Percentiles rank a stretch among this genome's conserved stretches.
These are phyloP conservation scores for Drosophila repletoides DNA, from an alignment of 1,140 invertebrate genomes.

Conservation along the genomic window DNA sequence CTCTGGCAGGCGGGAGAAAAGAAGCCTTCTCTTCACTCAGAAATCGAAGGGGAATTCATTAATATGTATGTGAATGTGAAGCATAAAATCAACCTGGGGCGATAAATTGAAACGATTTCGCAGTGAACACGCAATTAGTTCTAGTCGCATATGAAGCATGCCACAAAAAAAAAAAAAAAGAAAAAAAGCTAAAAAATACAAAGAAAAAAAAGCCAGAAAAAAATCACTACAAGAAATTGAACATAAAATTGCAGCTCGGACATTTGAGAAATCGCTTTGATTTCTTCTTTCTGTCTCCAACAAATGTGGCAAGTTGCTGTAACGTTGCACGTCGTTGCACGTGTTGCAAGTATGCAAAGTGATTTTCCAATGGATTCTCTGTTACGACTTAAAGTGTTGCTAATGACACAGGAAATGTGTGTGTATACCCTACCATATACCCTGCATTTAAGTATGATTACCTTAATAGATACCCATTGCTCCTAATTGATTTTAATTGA, in stretches of 20 bases:
- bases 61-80: constrained; percentile 60
- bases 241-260: constrained; percentile 56
- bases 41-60: constrained; percentile 43
- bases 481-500: too few relatives aligned
- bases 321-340: too few relatives aligned
- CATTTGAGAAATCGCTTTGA: constrained; percentile 63
- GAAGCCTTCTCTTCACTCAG: constrained; percentile 11
- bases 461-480: too few relatives aligned
- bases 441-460: too few relatives aligned
- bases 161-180: constrained; percentile 16
- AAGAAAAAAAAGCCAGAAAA: constrained; percentile 19
- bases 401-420: constrained; percentile 43
- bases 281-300: constrained; percentile 21
- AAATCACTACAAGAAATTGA: constrained; percentile 19
- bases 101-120: constrained; percentile 76
- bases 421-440: too few relatives aligned
- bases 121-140: constrained; percentile 78
- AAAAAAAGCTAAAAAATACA: constrained; percentile 14
- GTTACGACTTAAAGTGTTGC: neutral
- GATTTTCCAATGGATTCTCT: neutral
- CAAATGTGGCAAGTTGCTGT: neutral
- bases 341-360: constrained; percentile 21
- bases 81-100: constrained; percentile 72
- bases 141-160: constrained; percentile 31
- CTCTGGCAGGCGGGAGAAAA: too few relatives aligned